Evolutionary conservation across 1,140 invertebrate species (phyloP), one percentile per base, ranked within the genome.

Genomic region (Drosophila dunni): DNA sequence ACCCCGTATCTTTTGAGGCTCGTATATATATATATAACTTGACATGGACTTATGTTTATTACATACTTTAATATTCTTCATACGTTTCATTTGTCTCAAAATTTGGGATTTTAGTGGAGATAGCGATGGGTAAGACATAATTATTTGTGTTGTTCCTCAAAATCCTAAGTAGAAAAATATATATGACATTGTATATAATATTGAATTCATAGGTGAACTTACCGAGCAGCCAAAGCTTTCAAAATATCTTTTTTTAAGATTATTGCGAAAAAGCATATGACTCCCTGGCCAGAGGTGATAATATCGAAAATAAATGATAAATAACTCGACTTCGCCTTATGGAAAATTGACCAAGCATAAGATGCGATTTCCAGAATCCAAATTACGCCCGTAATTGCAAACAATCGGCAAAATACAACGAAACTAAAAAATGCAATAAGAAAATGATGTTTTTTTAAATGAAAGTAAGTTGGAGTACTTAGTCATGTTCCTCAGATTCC

Each of bases 301-400:
- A 86, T 64, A 58, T 93, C 92, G 11, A 83, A 82, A 11, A 90
- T 3, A 20, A 92, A 93, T 29, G 24, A 29, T 29, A 29, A 3
- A 29, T 3, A 88, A 93, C 94, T 94, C 53, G 4, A 6, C 7
- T 1, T 3, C 7, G 15, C 48, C 6, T 2, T 1, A 4, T 1
- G 0, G 42, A 1, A 38, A 7, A 24, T n/a, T 46, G 29, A 8
- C 3, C 64, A 51, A 15, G 67, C 0, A 72, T 57, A 69, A 13
- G 40, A 3, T n/a, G 96, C 81, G 51, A 95, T 93, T 81, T 96
- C 95, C 90, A 94, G 93, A 6, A 94, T 92, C 95, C 95, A 96
- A 54, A 94, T 95, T 7, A 96, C 93, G 1, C 95, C 95, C 95
- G 96, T 96, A 0, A 96, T 94, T 38, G 96, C 93, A 62, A 96